A percentile compares a stretch with the other conserved stretches of the same genome.
Evolutionary conservation across 2,888 invertebrate species (phyloP).

Genomic region (Alitta virens): DNA sequence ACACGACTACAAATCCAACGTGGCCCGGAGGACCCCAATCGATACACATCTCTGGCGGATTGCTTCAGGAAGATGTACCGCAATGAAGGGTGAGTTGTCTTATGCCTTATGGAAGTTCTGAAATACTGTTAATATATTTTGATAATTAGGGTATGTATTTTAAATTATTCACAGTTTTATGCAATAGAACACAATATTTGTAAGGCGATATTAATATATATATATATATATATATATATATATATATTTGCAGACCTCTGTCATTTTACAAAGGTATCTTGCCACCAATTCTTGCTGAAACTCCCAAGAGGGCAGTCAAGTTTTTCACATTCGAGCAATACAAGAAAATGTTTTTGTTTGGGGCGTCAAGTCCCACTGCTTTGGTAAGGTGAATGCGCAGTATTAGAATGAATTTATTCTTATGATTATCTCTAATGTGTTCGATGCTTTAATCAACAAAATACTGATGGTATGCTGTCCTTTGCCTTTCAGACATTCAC

Average conservation of each 20-base stretch:
- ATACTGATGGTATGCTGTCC: neutral
- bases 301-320: slow-evolving; percentile 91
- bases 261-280: slow-evolving; percentile 92
- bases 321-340: slow-evolving; percentile 93
- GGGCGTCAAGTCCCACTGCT: slow-evolving; percentile 8
- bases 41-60: slow-evolving; percentile 77
- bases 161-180: too few relatives aligned
- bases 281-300: slow-evolving; percentile 90
- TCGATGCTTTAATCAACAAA: too few relatives aligned
- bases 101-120: too few relatives aligned
- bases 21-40: slow-evolving; percentile 60
- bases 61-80: slow-evolving; percentile 86
- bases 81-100: slow-evolving; percentile 68
- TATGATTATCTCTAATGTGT: too few relatives aligned
- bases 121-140: too few relatives aligned
- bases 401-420: too few relatives aligned
- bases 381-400: too few relatives aligned
- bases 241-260: slow-evolving; percentile 52
- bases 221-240: too few relatives aligned
- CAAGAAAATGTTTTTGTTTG: slow-evolving; percentile 72
- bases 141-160: too few relatives aligned
- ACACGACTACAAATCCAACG: slow-evolving; percentile 81
- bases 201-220: too few relatives aligned
- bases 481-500: slow-evolving; percentile 73
- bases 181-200: too few relatives aligned